Evolutionary conservation across 2,888 invertebrate genomes (phyloP), one percentile per base, ranked within the genome.

Genomic region (Dromius quadrimaculatus): DNA sequence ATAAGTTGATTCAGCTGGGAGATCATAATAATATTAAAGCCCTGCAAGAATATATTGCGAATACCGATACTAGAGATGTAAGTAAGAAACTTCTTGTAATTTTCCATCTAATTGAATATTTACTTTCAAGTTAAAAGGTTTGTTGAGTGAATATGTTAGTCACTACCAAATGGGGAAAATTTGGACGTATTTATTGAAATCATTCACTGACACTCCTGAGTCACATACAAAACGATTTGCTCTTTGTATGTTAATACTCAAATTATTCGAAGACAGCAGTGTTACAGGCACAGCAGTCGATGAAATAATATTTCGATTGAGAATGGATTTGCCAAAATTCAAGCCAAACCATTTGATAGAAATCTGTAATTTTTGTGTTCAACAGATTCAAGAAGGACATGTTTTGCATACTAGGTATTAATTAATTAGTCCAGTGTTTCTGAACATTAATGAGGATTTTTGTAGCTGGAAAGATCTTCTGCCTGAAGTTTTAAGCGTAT

Each of bases 391-490:
- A 73, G 80, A 80, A 15, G 85, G 85, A 32, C 84, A 84, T 73
- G 82, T 84, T 13, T 83, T 84, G 71, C 83, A 83, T 76, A 83
- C 84, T 74, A 83, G 84, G 85, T 84, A 77, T 63, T 71, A 61
- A 36, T 71, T 62, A 32, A 71, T 72, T n/a, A n/a, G n/a, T n/a
- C 54, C 36, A 23, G 57, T 73, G 70, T 43, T 50, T 71, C 11
- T 32, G 4, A 19, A 41, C 9, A 19, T 32, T 11, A 38, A 13
- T 32, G 9, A 45, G 34, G 65, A 54, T 62, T 59, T 66, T 75
- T 75, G 22, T 75, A 90, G 90, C 74, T 91, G 91, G 91, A 87
- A 88, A 74, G 90, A 90, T 73, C 77, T 91, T 0, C 78, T 92
- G 2, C 91, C 91, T 11, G 86, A 88, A 72, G 81, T 89, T 71